These are phyloP conservation scores for Hoplostethus mediterraneus DNA, from an alignment of 2,797 vertebrate species.

Conservation along the genomic window DNA sequence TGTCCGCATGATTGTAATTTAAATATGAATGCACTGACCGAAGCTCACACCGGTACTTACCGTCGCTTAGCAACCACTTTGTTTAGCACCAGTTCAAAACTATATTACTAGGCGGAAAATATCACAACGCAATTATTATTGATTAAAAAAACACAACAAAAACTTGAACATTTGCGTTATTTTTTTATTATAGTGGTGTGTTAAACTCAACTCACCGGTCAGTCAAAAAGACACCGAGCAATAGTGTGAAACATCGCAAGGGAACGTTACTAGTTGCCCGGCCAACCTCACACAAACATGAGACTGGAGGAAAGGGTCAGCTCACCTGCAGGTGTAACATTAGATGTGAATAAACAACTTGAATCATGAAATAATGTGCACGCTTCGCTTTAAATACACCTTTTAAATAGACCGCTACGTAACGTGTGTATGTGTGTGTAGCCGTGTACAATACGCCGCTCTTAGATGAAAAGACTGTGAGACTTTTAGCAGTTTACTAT, in stretches of 20 bases:
- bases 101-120: too few relatives aligned
- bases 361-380: neutral
- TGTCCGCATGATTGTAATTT: too few relatives aligned
- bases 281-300: slow-evolving; percentile 69
- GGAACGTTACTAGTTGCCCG: slow-evolving; percentile 62
- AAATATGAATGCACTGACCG: neutral
- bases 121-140: too few relatives aligned
- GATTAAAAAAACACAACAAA: too few relatives aligned
- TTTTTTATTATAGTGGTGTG: too few relatives aligned
- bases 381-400: slow-evolving; percentile 28
- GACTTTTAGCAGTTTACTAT: neutral
- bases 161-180: too few relatives aligned
- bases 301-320: slow-evolving; percentile 33
- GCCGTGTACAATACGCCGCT: neutral
- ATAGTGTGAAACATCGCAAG: slow-evolving; percentile 62
- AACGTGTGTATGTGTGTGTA: neutral
- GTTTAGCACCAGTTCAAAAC: too few relatives aligned
- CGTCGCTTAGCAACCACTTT: too few relatives aligned
- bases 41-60: too few relatives aligned
- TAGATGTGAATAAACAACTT: neutral
- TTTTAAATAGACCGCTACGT: slow-evolving; percentile 20
- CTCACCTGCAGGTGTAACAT: slow-evolving; percentile 62
- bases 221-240: slow-evolving; percentile 1
- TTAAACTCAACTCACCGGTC: slow-evolving; percentile 24
- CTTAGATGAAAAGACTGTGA: neutral